Percentiles rank a stretch among this genome's conserved stretches.
Evolutionary conservation across 2,797 vertebrate species (phyloP).

Genomic region (Lagorchestes hirsutus): DNA sequence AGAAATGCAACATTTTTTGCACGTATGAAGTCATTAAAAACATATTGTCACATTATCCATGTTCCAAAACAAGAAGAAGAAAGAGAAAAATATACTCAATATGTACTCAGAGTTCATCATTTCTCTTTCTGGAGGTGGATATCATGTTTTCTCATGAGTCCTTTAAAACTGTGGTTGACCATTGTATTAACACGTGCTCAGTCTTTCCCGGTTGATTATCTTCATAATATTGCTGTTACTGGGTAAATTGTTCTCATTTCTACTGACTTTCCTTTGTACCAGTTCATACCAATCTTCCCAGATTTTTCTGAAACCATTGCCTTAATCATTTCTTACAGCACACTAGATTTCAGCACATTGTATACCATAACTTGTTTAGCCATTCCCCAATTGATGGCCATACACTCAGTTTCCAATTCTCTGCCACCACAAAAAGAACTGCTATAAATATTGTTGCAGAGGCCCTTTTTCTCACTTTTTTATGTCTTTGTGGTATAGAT

Average conservation of each 20-base stretch:
- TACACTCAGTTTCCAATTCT: not conserved
- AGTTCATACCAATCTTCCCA: not conserved
- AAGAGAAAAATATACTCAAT: not conserved
- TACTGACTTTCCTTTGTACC: not conserved
- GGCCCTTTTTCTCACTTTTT: not conserved
- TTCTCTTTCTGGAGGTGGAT: not conserved
- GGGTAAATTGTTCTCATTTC: not conserved
- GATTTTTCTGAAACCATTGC: not conserved
- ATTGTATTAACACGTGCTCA: not conserved
- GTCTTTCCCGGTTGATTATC: not conserved
- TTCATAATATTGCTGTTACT: not conserved
- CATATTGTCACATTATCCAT: not conserved
- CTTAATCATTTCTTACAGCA: not conserved
- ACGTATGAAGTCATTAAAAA: not conserved
- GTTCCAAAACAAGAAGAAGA: not conserved
- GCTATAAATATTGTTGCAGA: not conserved
- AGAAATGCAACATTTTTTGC: not conserved
- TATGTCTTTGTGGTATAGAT: not conserved
- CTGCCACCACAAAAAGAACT: not conserved
- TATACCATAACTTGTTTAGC: not conserved
- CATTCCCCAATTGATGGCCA: not conserved
- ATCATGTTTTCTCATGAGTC: not conserved
- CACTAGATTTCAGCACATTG: not conserved
- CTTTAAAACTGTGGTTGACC: not conserved
- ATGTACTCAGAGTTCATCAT: not conserved